Conservation (phyloP, 2,888 invertebrate species). For the Sclerodermus sp. region DNA sequence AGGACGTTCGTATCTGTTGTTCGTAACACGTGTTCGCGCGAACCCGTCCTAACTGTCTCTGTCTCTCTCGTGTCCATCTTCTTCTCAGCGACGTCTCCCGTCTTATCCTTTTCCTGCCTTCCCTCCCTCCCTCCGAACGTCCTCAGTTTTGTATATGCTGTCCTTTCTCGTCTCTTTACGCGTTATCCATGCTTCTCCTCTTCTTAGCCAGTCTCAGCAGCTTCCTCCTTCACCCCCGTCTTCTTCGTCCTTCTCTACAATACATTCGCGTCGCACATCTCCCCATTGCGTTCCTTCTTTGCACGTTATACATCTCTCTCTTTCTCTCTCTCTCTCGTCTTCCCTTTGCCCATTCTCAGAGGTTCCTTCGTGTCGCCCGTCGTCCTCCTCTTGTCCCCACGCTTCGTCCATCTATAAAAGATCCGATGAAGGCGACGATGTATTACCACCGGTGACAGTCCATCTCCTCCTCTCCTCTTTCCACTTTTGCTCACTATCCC, state of each 20-base stretch:
- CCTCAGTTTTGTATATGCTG: no score
- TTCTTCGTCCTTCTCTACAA: no score
- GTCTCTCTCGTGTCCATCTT: conserved; percentile 15
- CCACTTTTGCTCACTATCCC: no score
- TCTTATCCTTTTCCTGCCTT: conserved; percentile 13
- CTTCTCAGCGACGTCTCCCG: conserved; percentile 1
- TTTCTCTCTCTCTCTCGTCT: no score
- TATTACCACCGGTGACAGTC: conserved; percentile 55
- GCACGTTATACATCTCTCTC: no score
- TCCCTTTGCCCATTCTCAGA: not conserved
- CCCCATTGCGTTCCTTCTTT: no score
- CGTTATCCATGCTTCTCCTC: no score
- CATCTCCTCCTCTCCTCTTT: conserved; percentile 41
- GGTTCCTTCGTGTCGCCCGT: not conserved
- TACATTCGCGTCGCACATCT: no score
- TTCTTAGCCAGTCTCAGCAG: no score
- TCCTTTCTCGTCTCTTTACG: no score
- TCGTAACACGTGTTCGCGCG: conserved; percentile 56
- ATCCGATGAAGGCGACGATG: conserved; percentile 50
- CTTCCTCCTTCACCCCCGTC: no score
- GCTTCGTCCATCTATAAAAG: conserved; percentile 20
- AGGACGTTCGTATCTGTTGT: conserved; percentile 44
- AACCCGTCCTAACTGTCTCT: conserved; percentile 40
- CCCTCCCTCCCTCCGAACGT: conserved; percentile 8
- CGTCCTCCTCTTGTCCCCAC: conserved; percentile 15